Evolutionary conservation across 2,113 vertebrate species (phyloP).

Genomic region (Alces alces): DNA sequence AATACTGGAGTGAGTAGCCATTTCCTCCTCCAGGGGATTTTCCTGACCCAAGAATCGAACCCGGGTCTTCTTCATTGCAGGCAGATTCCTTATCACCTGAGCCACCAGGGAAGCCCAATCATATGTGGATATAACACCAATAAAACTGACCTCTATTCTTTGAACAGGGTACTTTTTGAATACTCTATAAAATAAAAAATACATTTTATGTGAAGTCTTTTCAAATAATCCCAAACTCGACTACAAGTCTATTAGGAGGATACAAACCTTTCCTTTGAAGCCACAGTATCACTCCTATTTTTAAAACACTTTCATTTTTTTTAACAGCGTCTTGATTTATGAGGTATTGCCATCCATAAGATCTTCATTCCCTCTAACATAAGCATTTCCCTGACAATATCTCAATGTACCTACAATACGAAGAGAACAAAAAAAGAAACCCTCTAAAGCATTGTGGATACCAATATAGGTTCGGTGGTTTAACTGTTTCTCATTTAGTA

Average conservation of each 20-base stretch:
- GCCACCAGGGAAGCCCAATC: not conserved
- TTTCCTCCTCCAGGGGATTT: not conserved
- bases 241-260: not conserved
- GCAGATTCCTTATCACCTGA: not conserved
- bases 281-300: no score
- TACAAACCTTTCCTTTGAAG: not conserved
- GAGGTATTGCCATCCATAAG: not conserved
- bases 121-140: not conserved
- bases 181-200: not conserved
- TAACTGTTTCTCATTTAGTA: conserved; percentile 32
- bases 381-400: not conserved
- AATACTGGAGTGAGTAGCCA: not conserved
- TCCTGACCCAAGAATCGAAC: not conserved
- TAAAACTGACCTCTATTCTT: not conserved
- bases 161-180: not conserved
- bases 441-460: not conserved
- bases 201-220: not conserved
- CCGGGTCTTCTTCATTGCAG: not conserved
- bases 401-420: not conserved
- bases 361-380: not conserved
- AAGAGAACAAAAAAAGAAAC: not conserved
- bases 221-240: not conserved
- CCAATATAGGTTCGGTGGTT: not conserved
- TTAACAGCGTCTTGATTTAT: not conserved
- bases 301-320: not conserved